Base-by-base conservation (phyloP, 2,113 vertebrate species). In the Sinocyclocheilus anshuiensis region DNA sequence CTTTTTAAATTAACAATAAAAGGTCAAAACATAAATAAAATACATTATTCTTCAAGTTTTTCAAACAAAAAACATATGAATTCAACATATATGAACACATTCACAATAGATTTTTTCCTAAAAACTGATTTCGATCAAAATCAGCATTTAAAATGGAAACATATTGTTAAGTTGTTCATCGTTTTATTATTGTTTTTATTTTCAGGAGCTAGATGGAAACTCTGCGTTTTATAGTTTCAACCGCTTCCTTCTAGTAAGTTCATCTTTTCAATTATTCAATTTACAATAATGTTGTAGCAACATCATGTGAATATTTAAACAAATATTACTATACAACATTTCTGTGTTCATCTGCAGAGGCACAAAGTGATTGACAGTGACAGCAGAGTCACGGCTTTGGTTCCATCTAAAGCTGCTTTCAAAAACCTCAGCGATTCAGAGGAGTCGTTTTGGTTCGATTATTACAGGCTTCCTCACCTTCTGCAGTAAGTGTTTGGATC, bases 191-290 rank as follows among this genome's bases (percentile, higher is more conserved):
- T 81, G 10, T 84, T 16, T 89, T 33, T 89, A 18, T 90, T 59
- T 90, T 3, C 84, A 99, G 98, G 97, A 98, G 89, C 89, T 99
- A 89, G 95, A 94, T 78, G 89, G 93, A 84, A 95, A 95, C 84
- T 84, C 83, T 6, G 86, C 94, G 29, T 93, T 97, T 9, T 88
- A 61, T 1, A 8, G 13, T 29, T 97, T 98, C 90, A 92, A 92
- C 1, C 4, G 75, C n/a, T 94, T 95, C 93, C 85, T 94, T 63
- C 93, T 95, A 95, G 97, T 97, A 93, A 94, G 89, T 87, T 50
- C 18, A 63, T 26, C 13, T 86, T 79, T 42, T 45, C 36, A 42
- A 12, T 72, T 20, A 72, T 2, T 72, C 0, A 39, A 4, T 77
- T 48, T 77, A 77, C 16, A 33, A 77, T 22, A 50, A 26, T 26